These are phyloP conservation scores for Nipponacmea schrenckii DNA, from an alignment of 2,888 invertebrate species.

Conservation along the genomic window DNA sequence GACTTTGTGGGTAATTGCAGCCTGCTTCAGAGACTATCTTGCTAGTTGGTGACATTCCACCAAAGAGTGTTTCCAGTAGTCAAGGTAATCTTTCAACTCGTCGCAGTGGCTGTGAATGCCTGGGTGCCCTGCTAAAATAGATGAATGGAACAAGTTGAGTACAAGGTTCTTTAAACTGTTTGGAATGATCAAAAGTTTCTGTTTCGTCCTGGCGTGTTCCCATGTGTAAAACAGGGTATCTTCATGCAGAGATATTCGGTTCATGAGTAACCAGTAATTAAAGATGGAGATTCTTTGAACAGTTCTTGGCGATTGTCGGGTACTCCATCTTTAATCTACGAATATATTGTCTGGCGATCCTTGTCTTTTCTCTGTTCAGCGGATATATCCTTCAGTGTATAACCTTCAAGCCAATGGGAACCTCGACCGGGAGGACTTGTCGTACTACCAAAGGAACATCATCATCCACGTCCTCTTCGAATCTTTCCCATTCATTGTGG, in stretches of 20 bases:
- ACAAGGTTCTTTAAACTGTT: conserved; percentile 1
- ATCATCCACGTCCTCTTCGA: conserved; percentile 4
- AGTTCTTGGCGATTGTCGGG: background rate
- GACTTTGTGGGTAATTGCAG: background rate
- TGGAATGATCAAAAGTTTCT: background rate
- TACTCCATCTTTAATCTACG: background rate
- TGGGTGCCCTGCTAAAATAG: background rate
- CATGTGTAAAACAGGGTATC: background rate
- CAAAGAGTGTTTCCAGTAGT: background rate
- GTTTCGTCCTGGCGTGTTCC: background rate
- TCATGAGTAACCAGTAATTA: conserved; percentile 1
- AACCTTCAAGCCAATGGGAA: too few relatives aligned
- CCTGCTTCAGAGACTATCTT: background rate
- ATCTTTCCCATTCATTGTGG: background rate
- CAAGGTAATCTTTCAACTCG: background rate
- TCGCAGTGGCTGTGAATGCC: background rate
- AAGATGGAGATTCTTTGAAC: background rate
- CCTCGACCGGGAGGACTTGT: too few relatives aligned
- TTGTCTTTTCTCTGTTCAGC: background rate
- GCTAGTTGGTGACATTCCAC: background rate
- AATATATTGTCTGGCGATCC: background rate
- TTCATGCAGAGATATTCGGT: background rate
- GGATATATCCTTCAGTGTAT: too few relatives aligned
- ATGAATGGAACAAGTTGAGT: background rate
- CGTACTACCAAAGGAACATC: background rate